These are phyloP conservation scores for Neomicropteryx cornuta DNA, from an alignment of 1,140 invertebrate genomes.

Conservation along the genomic window DNA sequence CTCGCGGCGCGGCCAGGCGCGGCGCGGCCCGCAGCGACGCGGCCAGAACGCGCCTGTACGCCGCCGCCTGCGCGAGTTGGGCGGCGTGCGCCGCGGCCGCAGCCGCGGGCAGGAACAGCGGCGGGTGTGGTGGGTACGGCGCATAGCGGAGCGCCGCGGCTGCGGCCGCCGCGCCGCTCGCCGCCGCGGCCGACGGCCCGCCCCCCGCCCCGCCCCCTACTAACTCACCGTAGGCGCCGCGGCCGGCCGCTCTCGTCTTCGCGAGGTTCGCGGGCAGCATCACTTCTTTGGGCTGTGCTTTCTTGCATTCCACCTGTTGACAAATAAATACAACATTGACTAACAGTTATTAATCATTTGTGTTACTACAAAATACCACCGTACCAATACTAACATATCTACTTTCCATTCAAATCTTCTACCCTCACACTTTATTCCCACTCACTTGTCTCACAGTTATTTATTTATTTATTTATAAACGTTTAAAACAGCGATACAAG, in stretches of 20 bases:
- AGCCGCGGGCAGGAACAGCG: constrained; percentile 45
- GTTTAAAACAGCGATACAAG: no score
- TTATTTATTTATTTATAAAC: no score
- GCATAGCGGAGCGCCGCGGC: constrained; percentile 53
- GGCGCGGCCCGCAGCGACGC: constrained; percentile 29
- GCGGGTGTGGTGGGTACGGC: constrained; percentile 43
- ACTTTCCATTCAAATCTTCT: no score
- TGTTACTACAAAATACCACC: no score
- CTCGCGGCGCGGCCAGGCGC: constrained; percentile 25
- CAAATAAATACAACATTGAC: constrained; percentile 16
- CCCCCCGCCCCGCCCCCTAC: constrained; percentile 61
- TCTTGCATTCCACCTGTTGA: constrained; percentile 97
- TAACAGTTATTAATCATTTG: no score
- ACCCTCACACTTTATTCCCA: no score
- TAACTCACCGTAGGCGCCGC: constrained; percentile 93
- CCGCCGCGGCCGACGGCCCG: constrained; percentile 25
- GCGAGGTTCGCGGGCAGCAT: constrained; percentile 93
- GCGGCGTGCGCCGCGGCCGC: constrained; percentile 29
- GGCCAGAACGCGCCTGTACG: constrained; percentile 34
- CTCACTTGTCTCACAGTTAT: no score
- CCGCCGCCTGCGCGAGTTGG: constrained; percentile 20
- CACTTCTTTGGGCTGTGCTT: constrained; percentile 98
- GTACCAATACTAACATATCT: no score
- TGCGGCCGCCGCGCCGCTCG: constrained; percentile 37
- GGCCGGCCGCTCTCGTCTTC: constrained; percentile 82